Base-by-base conservation (phyloP, 1,140 invertebrate genomes). In the Centruroides sculpturatus region DNA sequence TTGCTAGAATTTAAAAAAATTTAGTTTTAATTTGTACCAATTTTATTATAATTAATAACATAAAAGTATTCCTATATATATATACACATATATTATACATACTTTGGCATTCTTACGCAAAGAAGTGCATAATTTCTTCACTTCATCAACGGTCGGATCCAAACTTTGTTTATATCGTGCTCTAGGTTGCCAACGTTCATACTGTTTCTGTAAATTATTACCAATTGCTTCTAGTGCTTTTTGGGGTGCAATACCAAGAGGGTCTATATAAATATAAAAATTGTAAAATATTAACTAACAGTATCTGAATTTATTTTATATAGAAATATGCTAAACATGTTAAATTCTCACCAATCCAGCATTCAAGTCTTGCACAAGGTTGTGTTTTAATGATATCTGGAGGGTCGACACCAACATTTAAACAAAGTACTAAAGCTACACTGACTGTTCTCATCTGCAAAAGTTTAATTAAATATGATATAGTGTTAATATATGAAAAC, bases 341-440 rank as follows among this genome's bases (percentile, higher is more conserved):
- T 6, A 41, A 41, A 56, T 35, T 49, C 57, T n/a, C 80, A 92
- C 89, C 89, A 70, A 96, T 92, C 97, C 97, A 99, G 69, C 93
- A 97, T 73, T 99, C 92, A 23, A 97, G 75, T 12, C 90, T 78
- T 1, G 97, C 92, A 76, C 94, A 97, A 0, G 95, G 95, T 67
- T 93, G 86, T 10, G 92, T 96, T 75, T 98, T 98, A 3, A 97
- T 85, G 61, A 98, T 83, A 76, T 99, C 96, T 8, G 96, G 96
- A 47, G 97, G 96, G 77, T 99, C 97, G 6, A 99, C 95, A 35
- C 95, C 96, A 57, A 99, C 89, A 79, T 99, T 99, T 8, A 99
- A 80, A 76, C 96, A 99, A 6, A 99, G 73, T 8, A 99, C 95
- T 55, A 99, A 76, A 3, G 94, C 96, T 50, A 99, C 97, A 76